Base-by-base conservation (phyloP, 2,113 vertebrate species). In the Macrotus californicus region DNA sequence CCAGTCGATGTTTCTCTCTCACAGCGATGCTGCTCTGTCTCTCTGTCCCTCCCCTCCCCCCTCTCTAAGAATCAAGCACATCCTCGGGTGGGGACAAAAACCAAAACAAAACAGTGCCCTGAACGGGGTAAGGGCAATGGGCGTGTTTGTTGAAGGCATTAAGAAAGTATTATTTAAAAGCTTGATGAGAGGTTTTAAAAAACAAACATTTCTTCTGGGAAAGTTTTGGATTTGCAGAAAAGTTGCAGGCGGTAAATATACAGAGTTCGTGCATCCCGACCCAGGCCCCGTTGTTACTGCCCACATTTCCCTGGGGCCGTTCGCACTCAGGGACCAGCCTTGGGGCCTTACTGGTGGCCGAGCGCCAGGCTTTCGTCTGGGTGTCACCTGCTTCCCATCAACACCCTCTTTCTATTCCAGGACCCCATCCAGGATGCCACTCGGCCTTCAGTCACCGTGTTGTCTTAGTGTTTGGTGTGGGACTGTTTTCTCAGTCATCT, bases 341-440 rank as follows among this genome's bases (percentile, higher is more conserved):
- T 36, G 7, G 41, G 1, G 41, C 0, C 0, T 13, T 4, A 11
- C 80, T 1, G 1, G 34, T 8, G 12, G 2, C 13, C 2, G 9
- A 29, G 29, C 24, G 1, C 59, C 59, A 61, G 59, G 59, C 59
- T 29, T 9, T 12, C 3, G 26, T 29, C 59, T 11, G 26, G 24
- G 24, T 61, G 59, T 5, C 22, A 8, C 21, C 31, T 3, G 15
- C 29, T 70, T 6, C 50, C 48, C 22, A 9, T 29, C 24, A 54
- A 12, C 0, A 10, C 14, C 76, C 48, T 34, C 48, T 29, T 16
- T 26, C 64, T 80, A 29, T 21, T 26, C 50, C 31, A 36, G 29
- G 50, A 36, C 9, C 34, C 29, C 66, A 14, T 0, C 19, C 41
- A 14, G 2, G 75, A 24, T 0, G 8, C 15, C 59, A 61, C 26